Percentiles rank a stretch among this genome's conserved stretches.
Evolutionary conservation across 2,888 invertebrate species (phyloP).

Genomic region (Scaptomyza flava): DNA sequence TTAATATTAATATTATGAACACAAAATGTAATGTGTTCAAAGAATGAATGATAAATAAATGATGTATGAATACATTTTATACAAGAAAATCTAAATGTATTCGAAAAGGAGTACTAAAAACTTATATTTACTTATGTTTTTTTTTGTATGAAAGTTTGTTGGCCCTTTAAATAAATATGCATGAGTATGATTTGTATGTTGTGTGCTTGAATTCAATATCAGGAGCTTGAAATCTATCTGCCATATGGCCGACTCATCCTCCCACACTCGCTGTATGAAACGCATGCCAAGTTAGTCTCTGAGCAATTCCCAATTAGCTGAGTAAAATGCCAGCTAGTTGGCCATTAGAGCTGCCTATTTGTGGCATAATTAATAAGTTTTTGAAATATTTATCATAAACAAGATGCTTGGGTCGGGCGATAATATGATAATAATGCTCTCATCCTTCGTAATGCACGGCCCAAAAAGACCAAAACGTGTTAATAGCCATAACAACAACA

Average conservation of each 20-base stretch:
- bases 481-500: conserved; percentile 53
- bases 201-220: conserved; percentile 28
- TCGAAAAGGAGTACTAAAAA: no score
- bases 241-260: conserved; percentile 33
- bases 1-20: no score
- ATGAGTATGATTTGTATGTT: conserved; percentile 37
- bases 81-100: no score
- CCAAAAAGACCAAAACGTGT: conserved; percentile 65
- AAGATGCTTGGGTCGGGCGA: conserved; percentile 58
- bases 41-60: no score
- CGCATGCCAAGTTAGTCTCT: conserved; percentile 27
- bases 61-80: no score
- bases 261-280: conserved; percentile 36
- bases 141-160: not conserved
- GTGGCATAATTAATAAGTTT: conserved; percentile 78
- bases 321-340: conserved; percentile 54
- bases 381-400: conserved; percentile 75
- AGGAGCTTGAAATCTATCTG: conserved; percentile 19
- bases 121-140: no score
- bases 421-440: conserved; percentile 66
- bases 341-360: conserved; percentile 53
- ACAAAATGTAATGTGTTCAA: no score
- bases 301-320: conserved; percentile 68
- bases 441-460: conserved; percentile 62
- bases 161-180: conserved; percentile 34